These are phyloP conservation scores for Thecocarcelia acutangulata DNA, from an alignment of 2,888 invertebrate genomes.

Conservation along the genomic window DNA sequence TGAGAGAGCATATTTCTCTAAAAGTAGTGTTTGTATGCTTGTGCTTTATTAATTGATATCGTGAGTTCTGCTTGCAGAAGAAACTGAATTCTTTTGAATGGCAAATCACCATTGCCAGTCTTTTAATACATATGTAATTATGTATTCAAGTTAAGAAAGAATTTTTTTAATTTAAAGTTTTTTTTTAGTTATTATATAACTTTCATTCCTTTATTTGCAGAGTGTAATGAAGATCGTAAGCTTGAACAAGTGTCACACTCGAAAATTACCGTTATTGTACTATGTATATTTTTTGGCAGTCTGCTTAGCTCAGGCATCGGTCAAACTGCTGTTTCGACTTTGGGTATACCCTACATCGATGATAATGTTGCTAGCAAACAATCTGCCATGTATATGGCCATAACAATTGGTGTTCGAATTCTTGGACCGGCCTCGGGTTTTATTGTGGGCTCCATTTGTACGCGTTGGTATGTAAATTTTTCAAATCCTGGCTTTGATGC, in stretches of 20 bases:
- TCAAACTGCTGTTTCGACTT: constrained; percentile 94
- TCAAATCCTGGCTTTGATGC: constrained; percentile 89
- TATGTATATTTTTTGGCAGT: constrained; percentile 93
- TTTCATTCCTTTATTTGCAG: constrained; percentile 63
- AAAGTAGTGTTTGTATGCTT: no score
- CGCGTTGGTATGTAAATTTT: constrained; percentile 92
- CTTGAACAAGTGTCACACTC: constrained; percentile 87
- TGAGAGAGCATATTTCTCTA: no score
- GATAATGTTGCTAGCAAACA: constrained; percentile 96
- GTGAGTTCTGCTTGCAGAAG: no score
- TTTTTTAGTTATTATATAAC: constrained; percentile 38
- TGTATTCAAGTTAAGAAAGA: no score
- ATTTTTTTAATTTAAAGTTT: no score
- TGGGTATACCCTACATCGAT: constrained; percentile 96
- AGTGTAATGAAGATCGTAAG: constrained; percentile 85
- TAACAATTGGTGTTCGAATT: constrained; percentile 94
- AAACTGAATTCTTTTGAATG: no score
- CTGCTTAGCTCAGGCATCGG: constrained; percentile 94
- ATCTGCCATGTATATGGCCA: constrained; percentile 95
- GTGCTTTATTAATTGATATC: no score
- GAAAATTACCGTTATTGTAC: constrained; percentile 89
- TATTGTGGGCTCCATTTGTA: constrained; percentile 93
- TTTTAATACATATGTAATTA: no score
- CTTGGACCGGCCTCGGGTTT: constrained; percentile 95
- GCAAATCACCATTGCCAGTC: no score